phyloP scores from a whole-genome alignment of 2,797 vertebrate species.

The Octomys mimax region DNA sequence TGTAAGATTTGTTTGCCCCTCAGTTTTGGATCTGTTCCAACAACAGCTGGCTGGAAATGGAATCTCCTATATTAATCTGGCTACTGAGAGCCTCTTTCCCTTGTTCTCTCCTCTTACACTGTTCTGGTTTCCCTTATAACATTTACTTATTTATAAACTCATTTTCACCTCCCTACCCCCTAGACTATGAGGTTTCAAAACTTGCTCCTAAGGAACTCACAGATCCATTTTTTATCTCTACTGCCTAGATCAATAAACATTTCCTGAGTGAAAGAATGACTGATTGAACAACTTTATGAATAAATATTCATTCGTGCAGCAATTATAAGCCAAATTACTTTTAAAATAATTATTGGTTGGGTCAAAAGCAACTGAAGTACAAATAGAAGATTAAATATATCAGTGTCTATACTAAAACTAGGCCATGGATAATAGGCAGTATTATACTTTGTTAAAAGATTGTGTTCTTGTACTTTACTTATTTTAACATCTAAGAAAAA shows the following conservation, averaged over 20 bases:
- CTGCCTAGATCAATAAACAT: background rate
- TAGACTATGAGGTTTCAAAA: background rate
- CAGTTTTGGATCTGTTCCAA: background rate
- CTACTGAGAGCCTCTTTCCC: background rate
- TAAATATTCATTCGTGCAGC: background rate
- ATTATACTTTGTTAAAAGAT: background rate
- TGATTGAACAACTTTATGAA: background rate
- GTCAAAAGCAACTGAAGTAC: background rate
- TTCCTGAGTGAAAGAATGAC: slow-evolving; percentile 26
- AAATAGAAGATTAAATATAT: background rate
- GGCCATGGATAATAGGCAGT: background rate
- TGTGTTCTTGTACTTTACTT: background rate
- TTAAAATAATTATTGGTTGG: background rate
- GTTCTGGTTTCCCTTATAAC: background rate
- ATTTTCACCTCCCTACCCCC: background rate
- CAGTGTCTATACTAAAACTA: background rate
- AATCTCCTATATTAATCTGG: background rate
- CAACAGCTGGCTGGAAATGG: background rate
- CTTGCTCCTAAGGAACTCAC: background rate
- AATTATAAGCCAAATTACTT: slow-evolving; percentile 7
- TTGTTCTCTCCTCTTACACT: background rate
- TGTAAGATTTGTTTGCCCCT: background rate
- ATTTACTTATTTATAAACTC: background rate
- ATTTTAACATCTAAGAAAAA: slow-evolving; percentile 18
- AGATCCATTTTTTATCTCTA: slow-evolving; percentile 15